These are phyloP conservation scores for Drosophila navojoa DNA, from an alignment of 1,140 invertebrate species.

Conservation along the genomic window DNA sequence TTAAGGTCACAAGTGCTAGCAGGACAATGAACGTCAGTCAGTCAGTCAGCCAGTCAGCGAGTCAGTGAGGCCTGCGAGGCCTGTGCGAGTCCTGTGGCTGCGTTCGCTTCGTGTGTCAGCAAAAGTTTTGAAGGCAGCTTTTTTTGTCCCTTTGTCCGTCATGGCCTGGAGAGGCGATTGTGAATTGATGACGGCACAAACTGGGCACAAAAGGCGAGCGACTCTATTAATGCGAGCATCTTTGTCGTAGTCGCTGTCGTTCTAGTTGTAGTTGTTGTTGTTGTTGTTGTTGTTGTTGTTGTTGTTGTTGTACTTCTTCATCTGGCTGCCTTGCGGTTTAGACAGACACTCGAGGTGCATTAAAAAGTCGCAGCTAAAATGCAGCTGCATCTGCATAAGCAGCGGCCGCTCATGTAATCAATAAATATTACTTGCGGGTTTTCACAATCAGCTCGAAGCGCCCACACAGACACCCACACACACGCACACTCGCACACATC, in stretches of 20 bases:
- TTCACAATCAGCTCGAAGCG: constrained; percentile 48
- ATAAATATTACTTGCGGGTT: constrained; percentile 61
- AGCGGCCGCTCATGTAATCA: constrained; percentile 46
- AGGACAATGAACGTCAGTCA: background rate
- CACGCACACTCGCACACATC: background rate
- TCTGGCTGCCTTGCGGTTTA: background rate
- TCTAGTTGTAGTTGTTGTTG: background rate
- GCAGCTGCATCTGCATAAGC: background rate
- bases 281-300: background rate
- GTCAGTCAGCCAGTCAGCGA: background rate
- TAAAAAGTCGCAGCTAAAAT: constrained; percentile 13
- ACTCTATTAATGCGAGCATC: constrained; percentile 12
- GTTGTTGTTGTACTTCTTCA: background rate
- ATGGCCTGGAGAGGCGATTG: constrained; percentile 3
- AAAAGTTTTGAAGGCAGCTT: constrained; percentile 16
- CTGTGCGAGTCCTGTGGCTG: too few relatives aligned
- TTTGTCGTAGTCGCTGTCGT: constrained; percentile 2
- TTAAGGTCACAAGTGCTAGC: background rate
- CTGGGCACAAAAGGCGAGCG: constrained; percentile 12
- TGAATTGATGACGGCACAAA: constrained; percentile 26
- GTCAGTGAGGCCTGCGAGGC: background rate
- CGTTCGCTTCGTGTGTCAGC: constrained; percentile 9
- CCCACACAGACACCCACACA: constrained; percentile 4
- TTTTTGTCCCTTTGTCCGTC: constrained; percentile 9
- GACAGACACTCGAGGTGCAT: constrained; percentile 1